A percentile compares a stretch with the other conserved stretches of the same genome.
These are phyloP conservation scores for Watsonalla cultraria DNA, from an alignment of 2,888 invertebrate species.

Conservation along the genomic window DNA sequence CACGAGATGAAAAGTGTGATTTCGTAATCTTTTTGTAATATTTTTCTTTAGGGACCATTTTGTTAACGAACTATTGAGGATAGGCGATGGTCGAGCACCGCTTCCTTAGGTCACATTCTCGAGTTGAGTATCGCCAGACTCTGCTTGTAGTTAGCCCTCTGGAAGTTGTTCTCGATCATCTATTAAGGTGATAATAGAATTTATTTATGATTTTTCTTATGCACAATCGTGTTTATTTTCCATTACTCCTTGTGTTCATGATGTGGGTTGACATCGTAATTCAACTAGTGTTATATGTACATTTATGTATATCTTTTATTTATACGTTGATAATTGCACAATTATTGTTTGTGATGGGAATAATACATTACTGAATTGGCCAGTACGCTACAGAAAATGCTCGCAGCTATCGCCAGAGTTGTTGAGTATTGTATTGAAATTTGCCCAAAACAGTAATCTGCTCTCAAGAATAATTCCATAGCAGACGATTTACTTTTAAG, in stretches of 20 bases:
- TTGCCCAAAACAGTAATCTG: conserved; percentile 31
- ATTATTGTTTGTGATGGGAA: conserved; percentile 43
- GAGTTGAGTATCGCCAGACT: conserved; percentile 61
- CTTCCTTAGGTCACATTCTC: conserved; percentile 33
- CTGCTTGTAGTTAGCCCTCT: conserved; percentile 27
- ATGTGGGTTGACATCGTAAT: conserved; percentile 46
- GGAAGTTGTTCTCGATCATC: conserved; percentile 36
- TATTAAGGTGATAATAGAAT: conserved; percentile 69
- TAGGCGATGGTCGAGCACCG: conserved; percentile 40
- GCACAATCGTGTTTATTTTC: conserved; percentile 67
- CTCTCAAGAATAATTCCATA: conserved; percentile 51
- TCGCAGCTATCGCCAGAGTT: conserved; percentile 62
- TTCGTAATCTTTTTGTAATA: conserved; percentile 63
- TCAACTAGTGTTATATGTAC: conserved; percentile 42
- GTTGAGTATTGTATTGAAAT: conserved; percentile 21
- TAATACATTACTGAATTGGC: conserved; percentile 29
- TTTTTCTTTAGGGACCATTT: conserved; percentile 75
- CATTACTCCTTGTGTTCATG: conserved; percentile 50
- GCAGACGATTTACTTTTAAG: conserved; percentile 59
- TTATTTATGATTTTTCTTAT: conserved; percentile 58
- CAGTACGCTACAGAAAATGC: conserved; percentile 17
- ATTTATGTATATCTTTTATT: conserved; percentile 61
- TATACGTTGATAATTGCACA: conserved; percentile 61
- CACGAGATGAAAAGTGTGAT: conserved; percentile 62
- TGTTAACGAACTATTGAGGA: conserved; percentile 55